Evolutionary conservation across 2,888 invertebrate species (phyloP).

Genomic region (Megastigmus dorsalis): DNA sequence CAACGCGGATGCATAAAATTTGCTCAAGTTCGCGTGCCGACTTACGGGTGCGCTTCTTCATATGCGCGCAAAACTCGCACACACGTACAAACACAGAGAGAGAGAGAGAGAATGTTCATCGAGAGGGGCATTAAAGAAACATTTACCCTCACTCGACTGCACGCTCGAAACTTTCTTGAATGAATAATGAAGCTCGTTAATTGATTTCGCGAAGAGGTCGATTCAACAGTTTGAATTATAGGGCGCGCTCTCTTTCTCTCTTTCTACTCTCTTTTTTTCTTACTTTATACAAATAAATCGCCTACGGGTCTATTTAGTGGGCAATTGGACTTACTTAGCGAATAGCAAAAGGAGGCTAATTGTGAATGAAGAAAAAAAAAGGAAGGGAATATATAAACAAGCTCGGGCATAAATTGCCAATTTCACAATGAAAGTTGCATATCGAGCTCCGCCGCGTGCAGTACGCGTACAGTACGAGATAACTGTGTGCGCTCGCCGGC

Average conservation of each 20-base stretch:
- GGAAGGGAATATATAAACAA: background rate
- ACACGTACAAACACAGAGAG: background rate
- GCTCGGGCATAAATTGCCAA: too few relatives aligned
- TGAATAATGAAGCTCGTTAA: slow-evolving; percentile 35
- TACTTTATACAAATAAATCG: slow-evolving; percentile 3
- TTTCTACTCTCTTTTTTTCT: background rate
- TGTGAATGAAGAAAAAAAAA: background rate
- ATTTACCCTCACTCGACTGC: background rate
- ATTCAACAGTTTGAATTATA: background rate
- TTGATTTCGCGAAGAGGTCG: slow-evolving; percentile 7
- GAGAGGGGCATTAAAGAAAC: slow-evolving; percentile 10
- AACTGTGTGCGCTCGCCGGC: too few relatives aligned
- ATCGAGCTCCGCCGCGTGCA: too few relatives aligned
- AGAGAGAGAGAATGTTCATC: too few relatives aligned
- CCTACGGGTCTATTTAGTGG: background rate
- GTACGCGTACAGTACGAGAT: background rate
- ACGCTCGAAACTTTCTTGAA: slow-evolving; percentile 22
- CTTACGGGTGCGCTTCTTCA: background rate
- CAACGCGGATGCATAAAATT: slow-evolving; percentile 6
- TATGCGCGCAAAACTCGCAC: too few relatives aligned
- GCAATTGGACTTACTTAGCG: too few relatives aligned
- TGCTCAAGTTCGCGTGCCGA: background rate
- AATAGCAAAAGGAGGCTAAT: too few relatives aligned
- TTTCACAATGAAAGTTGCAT: slow-evolving; percentile 18
- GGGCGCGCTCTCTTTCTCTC: background rate